Evolutionary conservation across 37 sponge, comb jelly and placozoan genomes (phyloP), one percentile per base, ranked within the genome.

Genomic region (Crambe crambe): DNA sequence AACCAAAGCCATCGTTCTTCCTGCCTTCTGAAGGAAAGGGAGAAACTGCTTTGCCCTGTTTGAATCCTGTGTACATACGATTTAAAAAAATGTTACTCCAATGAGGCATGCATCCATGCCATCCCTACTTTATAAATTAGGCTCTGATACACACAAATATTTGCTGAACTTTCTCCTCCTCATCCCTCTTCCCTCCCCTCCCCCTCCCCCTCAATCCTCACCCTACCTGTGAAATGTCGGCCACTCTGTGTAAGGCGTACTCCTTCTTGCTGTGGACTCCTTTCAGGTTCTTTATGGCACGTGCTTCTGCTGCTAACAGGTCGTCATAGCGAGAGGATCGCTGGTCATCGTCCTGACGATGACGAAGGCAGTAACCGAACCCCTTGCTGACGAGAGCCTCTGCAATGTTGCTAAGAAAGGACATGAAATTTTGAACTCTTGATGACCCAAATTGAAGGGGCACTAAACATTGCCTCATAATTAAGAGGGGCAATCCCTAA

Each of bases 381-480:
- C 99, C 99, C 47, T 96, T 96, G 77, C 97, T 92, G 37, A 98
- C 91, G 29, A 96, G 81, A 18, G 99, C 95, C 56, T 98, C 99
- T 31, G 95, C 97, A 43, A 98, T 86, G 78, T 98, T 98, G 47
- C 95, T 96, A 74, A 20, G 34, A 12, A 47, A 47, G 6, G 12
- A 15, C n/a, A n/a, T n/a, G n/a, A n/a, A n/a, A n/a, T n/a, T n/a
- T n/a, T n/a, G n/a, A n/a, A n/a, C n/a, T n/a, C n/a, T n/a, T n/a
- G n/a, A n/a, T n/a, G n/a, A n/a, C n/a, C n/a, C 9, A 51, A 51
- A 51, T 15, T 18, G 15, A 51, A 51, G 54, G 15, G 54, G 15
- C 9, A 15, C 54, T 51, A 15, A 18, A 51, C 54, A 51, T 9
- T 51, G 54, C 15, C 12, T 35, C 20, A 12, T 70, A 70, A 37